phyloP scores from a whole-genome alignment of 2,797 vertebrate genomes.

The Etheostoma perlongum region DNA sequence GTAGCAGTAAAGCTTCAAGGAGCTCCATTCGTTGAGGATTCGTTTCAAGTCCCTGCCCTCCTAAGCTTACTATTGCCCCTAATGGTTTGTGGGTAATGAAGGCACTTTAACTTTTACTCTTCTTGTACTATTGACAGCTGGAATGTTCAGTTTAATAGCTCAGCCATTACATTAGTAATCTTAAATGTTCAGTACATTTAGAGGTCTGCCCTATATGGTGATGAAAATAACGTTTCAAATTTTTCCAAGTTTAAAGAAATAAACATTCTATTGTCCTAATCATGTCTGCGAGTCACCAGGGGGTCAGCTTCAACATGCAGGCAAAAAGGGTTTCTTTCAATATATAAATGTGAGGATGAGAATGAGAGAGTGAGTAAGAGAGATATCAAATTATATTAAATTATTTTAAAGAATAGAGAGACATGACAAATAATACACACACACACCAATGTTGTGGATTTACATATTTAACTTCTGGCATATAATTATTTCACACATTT shows the following conservation, averaged over 20 bases:
- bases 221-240: too few species aligned
- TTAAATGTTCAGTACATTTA: background rate
- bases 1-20: constrained; percentile 59
- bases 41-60: background rate
- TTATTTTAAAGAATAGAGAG: background rate
- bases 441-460: constrained; percentile 18
- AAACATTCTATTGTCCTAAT: too few species aligned
- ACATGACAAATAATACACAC: background rate
- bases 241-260: too few species aligned
- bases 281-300: too few species aligned
- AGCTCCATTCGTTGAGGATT: constrained; percentile 24
- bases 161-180: background rate
- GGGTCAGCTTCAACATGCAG: too few species aligned
- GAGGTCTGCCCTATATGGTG: background rate
- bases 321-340: too few species aligned
- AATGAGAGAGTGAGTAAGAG: too few species aligned
- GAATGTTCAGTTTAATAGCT: constrained; percentile 14
- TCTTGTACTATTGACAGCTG: background rate
- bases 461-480: constrained; percentile 45
- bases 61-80: constrained; percentile 12
- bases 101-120: background rate
- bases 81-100: constrained; percentile 28
- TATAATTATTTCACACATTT: constrained; percentile 15
- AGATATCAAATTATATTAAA: too few species aligned
- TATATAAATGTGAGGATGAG: too few species aligned